Conservation (phyloP, 2,888 invertebrate genomes). For the Strigamia crassipes region DNA sequence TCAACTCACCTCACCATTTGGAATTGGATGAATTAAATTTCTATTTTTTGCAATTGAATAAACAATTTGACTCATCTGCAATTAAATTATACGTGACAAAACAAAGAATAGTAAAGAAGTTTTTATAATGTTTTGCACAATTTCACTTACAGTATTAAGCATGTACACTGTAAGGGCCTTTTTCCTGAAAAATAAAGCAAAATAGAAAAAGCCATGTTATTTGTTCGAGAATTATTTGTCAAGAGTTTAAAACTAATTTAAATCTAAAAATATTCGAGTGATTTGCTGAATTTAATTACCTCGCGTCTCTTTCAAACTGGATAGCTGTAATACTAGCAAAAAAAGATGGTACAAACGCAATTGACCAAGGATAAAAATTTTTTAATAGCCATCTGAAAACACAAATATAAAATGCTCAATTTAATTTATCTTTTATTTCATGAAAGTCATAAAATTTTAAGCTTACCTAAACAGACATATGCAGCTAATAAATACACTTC, state of each 20-base stretch:
- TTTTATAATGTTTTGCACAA: background rate
- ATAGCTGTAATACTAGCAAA: background rate
- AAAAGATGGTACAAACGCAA: background rate
- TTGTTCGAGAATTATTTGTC: too few relatives aligned
- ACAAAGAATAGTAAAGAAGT: background rate
- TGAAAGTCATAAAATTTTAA: too few relatives aligned
- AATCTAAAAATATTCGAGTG: too few relatives aligned
- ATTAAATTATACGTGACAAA: background rate
- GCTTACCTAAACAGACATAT: background rate
- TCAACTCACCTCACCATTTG: conserved; percentile 15
- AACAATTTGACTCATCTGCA: conserved; percentile 2
- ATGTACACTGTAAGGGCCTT: background rate
- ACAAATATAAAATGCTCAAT: too few relatives aligned
- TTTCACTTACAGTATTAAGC: background rate
- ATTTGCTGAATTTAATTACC: background rate
- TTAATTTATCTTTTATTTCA: too few relatives aligned
- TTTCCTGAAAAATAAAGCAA: background rate
- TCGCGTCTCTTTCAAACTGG: background rate
- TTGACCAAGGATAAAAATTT: background rate
- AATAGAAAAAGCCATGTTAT: background rate
- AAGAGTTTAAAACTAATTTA: too few relatives aligned
- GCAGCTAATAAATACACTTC: background rate
- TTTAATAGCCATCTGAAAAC: background rate
- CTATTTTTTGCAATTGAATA: background rate
- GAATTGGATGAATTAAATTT: background rate